phyloP scores from a whole-genome alignment of 2,113 vertebrate species.

The Oncorhynchus keta region DNA sequence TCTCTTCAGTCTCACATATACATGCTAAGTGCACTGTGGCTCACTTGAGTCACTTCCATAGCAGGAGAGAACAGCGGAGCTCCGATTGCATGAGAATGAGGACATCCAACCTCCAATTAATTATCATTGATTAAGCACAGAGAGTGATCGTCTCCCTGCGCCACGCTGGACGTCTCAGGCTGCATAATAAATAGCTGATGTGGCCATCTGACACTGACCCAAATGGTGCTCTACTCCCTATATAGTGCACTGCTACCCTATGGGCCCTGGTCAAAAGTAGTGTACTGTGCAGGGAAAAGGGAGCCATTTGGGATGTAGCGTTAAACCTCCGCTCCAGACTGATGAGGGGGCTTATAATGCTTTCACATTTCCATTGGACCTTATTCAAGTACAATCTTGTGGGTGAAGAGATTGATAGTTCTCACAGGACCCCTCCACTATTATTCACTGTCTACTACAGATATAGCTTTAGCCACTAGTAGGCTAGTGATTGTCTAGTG shows the following conservation, averaged over 20 bases:
- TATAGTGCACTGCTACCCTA: too few species aligned
- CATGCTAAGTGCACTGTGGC: background rate
- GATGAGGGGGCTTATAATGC: background rate
- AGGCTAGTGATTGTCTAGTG: too few species aligned
- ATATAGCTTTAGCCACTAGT: too few species aligned
- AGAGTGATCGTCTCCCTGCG: constrained; percentile 15
- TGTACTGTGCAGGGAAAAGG: too few species aligned
- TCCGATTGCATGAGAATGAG: constrained; percentile 24
- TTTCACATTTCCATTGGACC: background rate
- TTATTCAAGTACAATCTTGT: background rate
- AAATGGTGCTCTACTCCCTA: background rate
- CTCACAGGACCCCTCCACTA: background rate
- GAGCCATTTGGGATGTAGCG: background rate
- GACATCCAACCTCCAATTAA: constrained; percentile 39
- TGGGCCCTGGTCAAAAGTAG: too few species aligned
- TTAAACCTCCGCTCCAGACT: background rate
- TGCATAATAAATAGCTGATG: constrained; percentile 30
- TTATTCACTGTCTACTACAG: too few species aligned
- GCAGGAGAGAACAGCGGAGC: background rate
- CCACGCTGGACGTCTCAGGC: constrained; percentile 1
- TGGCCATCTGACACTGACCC: background rate
- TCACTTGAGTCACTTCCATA: background rate
- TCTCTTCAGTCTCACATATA: background rate
- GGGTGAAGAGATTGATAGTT: background rate
- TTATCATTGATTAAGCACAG: constrained; percentile 41